Conservation (phyloP, 2,113 vertebrate genomes). For the Elephantulus edwardii region DNA sequence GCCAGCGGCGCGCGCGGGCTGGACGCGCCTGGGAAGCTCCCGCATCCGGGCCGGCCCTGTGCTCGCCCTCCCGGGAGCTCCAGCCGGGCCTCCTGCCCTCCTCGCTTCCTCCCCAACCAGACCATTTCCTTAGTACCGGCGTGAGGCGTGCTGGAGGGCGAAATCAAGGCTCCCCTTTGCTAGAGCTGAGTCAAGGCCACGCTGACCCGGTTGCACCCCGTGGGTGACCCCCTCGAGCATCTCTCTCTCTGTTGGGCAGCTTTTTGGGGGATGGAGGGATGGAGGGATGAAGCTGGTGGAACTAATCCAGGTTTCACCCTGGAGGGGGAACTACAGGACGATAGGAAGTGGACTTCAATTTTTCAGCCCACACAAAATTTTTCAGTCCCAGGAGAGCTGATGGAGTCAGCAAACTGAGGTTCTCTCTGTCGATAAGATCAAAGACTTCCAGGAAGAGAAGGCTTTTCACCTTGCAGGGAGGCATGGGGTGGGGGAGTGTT, state of each 20-base stretch:
- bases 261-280: rapidly evolving
- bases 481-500: neutral
- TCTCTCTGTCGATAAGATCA: neutral
- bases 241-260: neutral
- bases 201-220: neutral
- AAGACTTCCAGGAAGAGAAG: neutral
- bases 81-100: neutral
- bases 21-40: neutral
- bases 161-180: neutral
- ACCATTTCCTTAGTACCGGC: neutral
- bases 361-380: neutral
- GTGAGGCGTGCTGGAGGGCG: neutral
- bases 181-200: neutral
- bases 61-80: neutral
- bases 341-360: neutral
- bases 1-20: slow-evolving; percentile 56
- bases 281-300: too few species aligned
- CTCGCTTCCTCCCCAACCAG: neutral
- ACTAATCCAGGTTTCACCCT: neutral
- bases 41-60: rapidly evolving
- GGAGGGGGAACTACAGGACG: neutral
- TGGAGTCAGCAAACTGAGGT: neutral
- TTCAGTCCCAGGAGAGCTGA: too few species aligned
- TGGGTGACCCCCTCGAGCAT: neutral
- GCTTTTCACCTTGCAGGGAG: neutral